phyloP scores from a whole-genome alignment of 2,888 invertebrate species.

The Petrolisthes manimaculis region DNA sequence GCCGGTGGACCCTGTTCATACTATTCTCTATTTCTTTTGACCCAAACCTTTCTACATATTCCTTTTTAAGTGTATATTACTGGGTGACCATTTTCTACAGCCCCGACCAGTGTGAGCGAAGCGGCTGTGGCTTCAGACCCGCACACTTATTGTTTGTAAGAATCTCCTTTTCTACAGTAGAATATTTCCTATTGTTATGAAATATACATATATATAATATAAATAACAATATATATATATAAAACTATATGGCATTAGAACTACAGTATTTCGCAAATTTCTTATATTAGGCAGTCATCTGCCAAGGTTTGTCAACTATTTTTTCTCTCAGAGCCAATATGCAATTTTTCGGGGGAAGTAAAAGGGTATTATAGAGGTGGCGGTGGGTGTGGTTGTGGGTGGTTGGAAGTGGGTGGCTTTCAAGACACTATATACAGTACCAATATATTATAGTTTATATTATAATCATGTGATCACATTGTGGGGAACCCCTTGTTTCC shows the following conservation, averaged over 20 bases:
- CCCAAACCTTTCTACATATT: not conserved
- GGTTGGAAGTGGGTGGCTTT: not conserved
- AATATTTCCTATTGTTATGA: slow-evolving; percentile 49
- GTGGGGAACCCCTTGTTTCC: too few species aligned
- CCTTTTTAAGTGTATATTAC: slow-evolving; percentile 3
- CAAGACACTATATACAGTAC: too few species aligned
- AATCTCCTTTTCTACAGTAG: slow-evolving; percentile 49
- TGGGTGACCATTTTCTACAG: slow-evolving; percentile 33
- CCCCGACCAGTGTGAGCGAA: slow-evolving; percentile 23
- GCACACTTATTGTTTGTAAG: slow-evolving; percentile 38
- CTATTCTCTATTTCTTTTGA: not conserved
- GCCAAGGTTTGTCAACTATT: slow-evolving; percentile 14
- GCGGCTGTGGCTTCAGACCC: slow-evolving; percentile 18
- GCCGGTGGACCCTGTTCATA: not conserved
- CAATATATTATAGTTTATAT: too few species aligned
- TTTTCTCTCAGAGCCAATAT: slow-evolving; percentile 23
- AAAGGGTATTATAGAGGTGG: not conserved
- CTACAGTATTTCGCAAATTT: slow-evolving; percentile 34
- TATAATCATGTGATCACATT: too few species aligned
- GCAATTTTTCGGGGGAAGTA: slow-evolving; percentile 6
- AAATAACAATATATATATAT: slow-evolving; percentile 41
- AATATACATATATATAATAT: slow-evolving; percentile 50
- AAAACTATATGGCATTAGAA: slow-evolving; percentile 38
- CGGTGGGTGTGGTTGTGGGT: not conserved
- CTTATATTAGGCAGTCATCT: slow-evolving; percentile 21